These are phyloP conservation scores for Apis laboriosa DNA, from an alignment of 1,140 invertebrate genomes.

Conservation along the genomic window DNA sequence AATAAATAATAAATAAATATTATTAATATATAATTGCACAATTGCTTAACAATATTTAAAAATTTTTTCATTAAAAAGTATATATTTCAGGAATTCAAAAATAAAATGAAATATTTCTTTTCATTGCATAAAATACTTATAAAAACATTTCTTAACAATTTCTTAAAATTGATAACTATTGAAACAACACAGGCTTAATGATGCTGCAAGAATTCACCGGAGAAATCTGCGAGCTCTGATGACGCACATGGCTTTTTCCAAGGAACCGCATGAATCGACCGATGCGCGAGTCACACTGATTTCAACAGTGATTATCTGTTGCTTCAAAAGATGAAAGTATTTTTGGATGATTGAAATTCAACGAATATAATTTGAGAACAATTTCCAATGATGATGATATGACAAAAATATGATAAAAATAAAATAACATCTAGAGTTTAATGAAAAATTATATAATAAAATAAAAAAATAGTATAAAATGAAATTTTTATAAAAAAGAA, in stretches of 20 bases:
- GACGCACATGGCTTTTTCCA: conserved; percentile 35
- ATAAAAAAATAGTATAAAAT: background rate
- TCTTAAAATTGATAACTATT: background rate
- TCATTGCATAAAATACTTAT: background rate
- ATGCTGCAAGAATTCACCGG: background rate
- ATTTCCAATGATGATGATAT: background rate
- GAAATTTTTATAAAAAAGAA: background rate
- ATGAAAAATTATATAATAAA: background rate
- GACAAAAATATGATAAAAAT: background rate
- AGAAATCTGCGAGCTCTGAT: conserved; percentile 38
- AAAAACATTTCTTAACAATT: background rate
- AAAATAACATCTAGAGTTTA: background rate
- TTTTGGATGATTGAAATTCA: background rate
- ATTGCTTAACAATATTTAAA: background rate
- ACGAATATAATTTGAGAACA: background rate
- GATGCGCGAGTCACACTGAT: conserved; percentile 6
- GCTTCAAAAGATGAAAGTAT: background rate
- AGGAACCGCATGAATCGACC: conserved; percentile 36
- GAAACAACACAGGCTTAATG: background rate
- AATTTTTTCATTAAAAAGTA: background rate
- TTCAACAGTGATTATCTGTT: background rate
- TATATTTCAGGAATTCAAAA: background rate
- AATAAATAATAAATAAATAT: background rate
- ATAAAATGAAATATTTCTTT: background rate
- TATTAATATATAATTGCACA: background rate